These are phyloP conservation scores for Cephalopterus ornatus DNA, from an alignment of 2,113 vertebrate species.

Conservation along the genomic window DNA sequence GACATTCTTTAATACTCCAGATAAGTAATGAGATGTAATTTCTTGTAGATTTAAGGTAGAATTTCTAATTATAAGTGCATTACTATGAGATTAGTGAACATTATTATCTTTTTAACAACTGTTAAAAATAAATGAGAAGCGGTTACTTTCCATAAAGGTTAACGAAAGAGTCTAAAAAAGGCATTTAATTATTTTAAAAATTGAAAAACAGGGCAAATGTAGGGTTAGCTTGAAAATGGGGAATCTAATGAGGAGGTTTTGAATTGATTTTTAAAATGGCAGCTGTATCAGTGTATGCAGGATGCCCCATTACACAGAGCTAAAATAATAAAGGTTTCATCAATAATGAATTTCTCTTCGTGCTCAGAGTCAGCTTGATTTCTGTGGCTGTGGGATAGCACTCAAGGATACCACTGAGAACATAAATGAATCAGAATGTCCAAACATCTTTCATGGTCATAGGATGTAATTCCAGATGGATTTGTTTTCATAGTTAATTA, in stretches of 20 bases:
- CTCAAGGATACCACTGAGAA: not conserved
- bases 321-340: not conserved
- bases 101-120: not conserved
- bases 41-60: not conserved
- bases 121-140: not conserved
- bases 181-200: not conserved
- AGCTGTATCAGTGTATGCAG: not conserved
- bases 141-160: not conserved
- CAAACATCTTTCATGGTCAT: not conserved
- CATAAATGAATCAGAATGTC: not conserved
- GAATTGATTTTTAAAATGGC: not conserved
- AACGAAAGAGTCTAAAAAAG: not conserved
- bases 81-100: not conserved
- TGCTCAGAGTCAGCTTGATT: not conserved
- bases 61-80: not conserved
- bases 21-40: not conserved
- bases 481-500: constrained; percentile 16
- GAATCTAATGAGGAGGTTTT: not conserved
- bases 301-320: not conserved
- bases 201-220: not conserved
- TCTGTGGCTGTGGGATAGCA: not conserved
- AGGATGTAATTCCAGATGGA: not conserved
- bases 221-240: not conserved
- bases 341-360: not conserved
- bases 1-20: not conserved